Evolutionary conservation across 35 echinoderm and acorn worm genomes (phyloP).

Genomic region (Amphiura filiformis): DNA sequence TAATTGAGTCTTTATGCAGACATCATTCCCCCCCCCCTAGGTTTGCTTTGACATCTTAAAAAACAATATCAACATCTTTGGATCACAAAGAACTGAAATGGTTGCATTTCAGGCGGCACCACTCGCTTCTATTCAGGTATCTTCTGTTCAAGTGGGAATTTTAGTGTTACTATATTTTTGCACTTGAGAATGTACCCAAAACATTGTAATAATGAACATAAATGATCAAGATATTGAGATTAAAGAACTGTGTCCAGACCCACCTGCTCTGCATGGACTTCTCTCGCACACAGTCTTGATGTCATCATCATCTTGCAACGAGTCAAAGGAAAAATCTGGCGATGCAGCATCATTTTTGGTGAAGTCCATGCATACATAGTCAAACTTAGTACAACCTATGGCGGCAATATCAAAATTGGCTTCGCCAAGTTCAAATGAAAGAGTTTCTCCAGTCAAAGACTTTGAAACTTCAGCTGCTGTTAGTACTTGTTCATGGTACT

Average conservation of each 20-base stretch:
- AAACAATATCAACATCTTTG: too few relatives aligned
- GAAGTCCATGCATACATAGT: constrained; percentile 87
- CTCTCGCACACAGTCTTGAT: constrained; percentile 55
- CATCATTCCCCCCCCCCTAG: too few relatives aligned
- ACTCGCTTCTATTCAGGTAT: too few relatives aligned
- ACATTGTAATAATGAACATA: too few relatives aligned
- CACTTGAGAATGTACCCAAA: too few relatives aligned
- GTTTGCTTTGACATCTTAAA: too few relatives aligned
- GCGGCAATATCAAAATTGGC: constrained; percentile 90
- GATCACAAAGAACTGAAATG: too few relatives aligned
- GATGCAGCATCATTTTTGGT: constrained; percentile 56
- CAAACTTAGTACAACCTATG: constrained; percentile 79
- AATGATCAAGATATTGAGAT: too few relatives aligned
- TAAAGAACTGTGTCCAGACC: not conserved
- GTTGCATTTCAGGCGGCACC: too few relatives aligned
- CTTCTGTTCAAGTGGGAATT: too few relatives aligned
- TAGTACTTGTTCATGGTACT: constrained; percentile 75
- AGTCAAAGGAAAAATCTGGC: constrained; percentile 70
- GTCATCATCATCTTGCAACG: constrained; percentile 25
- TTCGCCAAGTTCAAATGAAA: constrained; percentile 30
- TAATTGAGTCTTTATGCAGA: too few relatives aligned
- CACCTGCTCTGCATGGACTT: constrained; percentile 60
- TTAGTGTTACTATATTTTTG: too few relatives aligned
- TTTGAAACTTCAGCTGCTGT: constrained; percentile 31
- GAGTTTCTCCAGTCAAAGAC: constrained; percentile 13